These are phyloP conservation scores for Chiloscyllium punctatum DNA, from an alignment of 2,797 vertebrate species.

Conservation along the genomic window DNA sequence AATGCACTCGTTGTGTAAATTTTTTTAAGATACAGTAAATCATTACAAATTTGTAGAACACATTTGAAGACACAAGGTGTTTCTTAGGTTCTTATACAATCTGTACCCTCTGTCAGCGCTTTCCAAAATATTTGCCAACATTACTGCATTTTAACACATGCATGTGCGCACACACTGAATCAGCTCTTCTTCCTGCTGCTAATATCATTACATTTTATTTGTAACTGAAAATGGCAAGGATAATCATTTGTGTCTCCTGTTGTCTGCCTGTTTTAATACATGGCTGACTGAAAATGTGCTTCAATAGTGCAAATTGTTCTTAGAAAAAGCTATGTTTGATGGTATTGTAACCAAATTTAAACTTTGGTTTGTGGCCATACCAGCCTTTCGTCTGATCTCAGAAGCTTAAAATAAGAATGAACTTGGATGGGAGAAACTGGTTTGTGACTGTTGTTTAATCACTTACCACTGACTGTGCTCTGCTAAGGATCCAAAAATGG, in stretches of 20 bases:
- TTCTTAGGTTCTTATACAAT: too few species aligned
- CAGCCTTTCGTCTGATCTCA: neutral
- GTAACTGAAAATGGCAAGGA: neutral
- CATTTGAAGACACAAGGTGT: too few species aligned
- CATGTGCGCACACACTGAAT: too few species aligned
- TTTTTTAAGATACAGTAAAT: too few species aligned
- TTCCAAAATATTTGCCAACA: too few species aligned
- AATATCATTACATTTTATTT: neutral
- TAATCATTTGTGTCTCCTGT: neutral
- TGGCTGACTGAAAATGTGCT: neutral
- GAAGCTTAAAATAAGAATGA: neutral
- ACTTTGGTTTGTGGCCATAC: neutral
- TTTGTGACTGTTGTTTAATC: neutral
- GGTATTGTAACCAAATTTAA: neutral
- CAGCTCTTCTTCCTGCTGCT: neutral
- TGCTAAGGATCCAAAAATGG: too few species aligned
- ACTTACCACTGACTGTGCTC: neutral
- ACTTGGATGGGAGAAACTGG: neutral
- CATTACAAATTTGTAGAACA: too few species aligned
- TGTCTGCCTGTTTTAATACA: neutral
- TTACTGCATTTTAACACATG: too few species aligned
- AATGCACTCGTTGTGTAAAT: too few species aligned
- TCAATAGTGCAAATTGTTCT: neutral
- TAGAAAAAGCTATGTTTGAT: neutral
- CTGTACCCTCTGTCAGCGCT: too few species aligned